Evolutionary conservation across 2,888 invertebrate genomes (phyloP).

Genomic region (Coleophora flavipennella): DNA sequence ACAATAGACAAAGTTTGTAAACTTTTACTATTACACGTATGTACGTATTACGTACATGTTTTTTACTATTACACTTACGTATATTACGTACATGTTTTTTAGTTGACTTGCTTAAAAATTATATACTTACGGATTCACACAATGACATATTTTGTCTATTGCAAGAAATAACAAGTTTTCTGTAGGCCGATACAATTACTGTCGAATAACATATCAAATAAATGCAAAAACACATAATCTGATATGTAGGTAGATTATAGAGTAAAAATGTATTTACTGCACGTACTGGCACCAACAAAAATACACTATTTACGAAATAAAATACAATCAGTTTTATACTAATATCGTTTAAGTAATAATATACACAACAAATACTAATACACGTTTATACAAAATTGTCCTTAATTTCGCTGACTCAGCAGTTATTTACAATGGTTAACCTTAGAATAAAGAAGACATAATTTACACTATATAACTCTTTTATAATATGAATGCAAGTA

Average conservation of each 20-base stretch:
- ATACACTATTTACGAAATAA: slow-evolving; percentile 25
- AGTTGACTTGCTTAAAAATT: too few relatives aligned
- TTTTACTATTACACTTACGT: too few relatives aligned
- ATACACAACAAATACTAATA: slow-evolving; percentile 48
- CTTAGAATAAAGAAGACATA: slow-evolving; percentile 36
- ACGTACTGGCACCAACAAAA: slow-evolving; percentile 34
- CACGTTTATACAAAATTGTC: slow-evolving; percentile 53
- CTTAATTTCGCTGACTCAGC: slow-evolving; percentile 38
- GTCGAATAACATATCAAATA: not conserved
- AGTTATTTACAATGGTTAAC: slow-evolving; percentile 55
- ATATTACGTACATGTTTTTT: too few relatives aligned
- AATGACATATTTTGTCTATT: not conserved
- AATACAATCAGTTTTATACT: slow-evolving; percentile 22
- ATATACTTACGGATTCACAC: too few relatives aligned
- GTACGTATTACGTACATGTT: too few relatives aligned
- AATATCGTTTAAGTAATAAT: slow-evolving; percentile 25
- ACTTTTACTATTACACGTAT: too few relatives aligned
- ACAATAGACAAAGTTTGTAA: too few relatives aligned
- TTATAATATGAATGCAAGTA: not conserved
- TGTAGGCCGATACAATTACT: not conserved
- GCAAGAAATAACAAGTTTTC: not conserved
- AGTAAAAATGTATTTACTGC: slow-evolving; percentile 13
- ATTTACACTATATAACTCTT: slow-evolving; percentile 10
- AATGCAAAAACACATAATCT: not conserved
- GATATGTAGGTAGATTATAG: slow-evolving; percentile 23